Evolutionary conservation across 2,113 vertebrate genomes (phyloP).

Genomic region (Campylorhamphus procurvoides): DNA sequence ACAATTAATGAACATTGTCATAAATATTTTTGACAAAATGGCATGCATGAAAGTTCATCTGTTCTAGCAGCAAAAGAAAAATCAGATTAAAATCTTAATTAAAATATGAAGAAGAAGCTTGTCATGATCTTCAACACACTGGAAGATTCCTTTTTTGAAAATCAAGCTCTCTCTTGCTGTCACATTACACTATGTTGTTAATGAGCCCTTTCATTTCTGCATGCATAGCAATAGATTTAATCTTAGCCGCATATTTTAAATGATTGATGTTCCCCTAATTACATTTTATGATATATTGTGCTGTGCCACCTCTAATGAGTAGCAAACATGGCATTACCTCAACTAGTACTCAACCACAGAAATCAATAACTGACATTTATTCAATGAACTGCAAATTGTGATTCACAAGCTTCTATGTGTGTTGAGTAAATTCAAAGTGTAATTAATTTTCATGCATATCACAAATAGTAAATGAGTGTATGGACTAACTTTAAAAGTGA

Average conservation of each 20-base stretch:
- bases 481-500: constrained; percentile 63
- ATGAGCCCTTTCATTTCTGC: constrained; percentile 59
- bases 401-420: constrained; percentile 72
- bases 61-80: constrained; percentile 20
- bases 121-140: constrained; percentile 18
- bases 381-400: constrained; percentile 75
- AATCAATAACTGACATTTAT: constrained; percentile 76
- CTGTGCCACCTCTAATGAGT: constrained; percentile 53
- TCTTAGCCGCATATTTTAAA: constrained; percentile 57
- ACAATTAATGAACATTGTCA: constrained; percentile 25
- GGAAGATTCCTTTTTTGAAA: constrained; percentile 31
- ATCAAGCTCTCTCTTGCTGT: constrained; percentile 29
- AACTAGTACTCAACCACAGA: constrained; percentile 50
- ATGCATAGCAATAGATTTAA: constrained; percentile 58
- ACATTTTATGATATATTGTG: constrained; percentile 56
- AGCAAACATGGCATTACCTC: constrained; percentile 66
- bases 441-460: constrained; percentile 70
- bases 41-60: constrained; percentile 23
- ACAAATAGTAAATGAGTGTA: not conserved
- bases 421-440: constrained; percentile 69
- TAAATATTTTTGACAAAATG: constrained; percentile 41
- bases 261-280: constrained; percentile 65
- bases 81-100: constrained; percentile 64
- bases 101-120: constrained; percentile 42
- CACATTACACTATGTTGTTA: constrained; percentile 45